A percentile compares a stretch with the other conserved stretches of the same genome.
These are phyloP conservation scores for Noctua pronuba DNA, from an alignment of 2,888 invertebrate genomes.

Conservation along the genomic window DNA sequence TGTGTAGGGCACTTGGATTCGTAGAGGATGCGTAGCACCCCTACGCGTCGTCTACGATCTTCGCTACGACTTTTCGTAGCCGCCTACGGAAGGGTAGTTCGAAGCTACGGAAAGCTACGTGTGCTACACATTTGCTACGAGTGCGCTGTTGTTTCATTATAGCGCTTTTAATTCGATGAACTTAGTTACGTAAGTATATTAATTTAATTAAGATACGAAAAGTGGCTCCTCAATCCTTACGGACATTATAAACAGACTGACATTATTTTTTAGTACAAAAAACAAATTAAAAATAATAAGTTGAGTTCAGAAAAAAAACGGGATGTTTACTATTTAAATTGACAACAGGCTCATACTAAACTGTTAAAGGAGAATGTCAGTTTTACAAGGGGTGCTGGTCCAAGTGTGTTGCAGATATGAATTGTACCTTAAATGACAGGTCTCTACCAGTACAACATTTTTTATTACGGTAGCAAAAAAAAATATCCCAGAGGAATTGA, in stretches of 20 bases:
- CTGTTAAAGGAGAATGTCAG: too few species aligned
- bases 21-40: constrained; percentile 26
- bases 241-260: background rate
- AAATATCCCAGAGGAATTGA: too few species aligned
- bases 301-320: background rate
- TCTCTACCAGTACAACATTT: too few species aligned
- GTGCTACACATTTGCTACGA: constrained; percentile 10
- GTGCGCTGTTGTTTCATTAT: background rate
- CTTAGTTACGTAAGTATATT: too few species aligned
- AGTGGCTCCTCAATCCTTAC: too few species aligned
- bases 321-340: background rate
- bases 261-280: background rate
- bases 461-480: too few species aligned
- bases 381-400: too few species aligned
- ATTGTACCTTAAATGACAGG: too few species aligned
- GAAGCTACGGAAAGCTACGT: constrained; percentile 8
- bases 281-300: background rate
- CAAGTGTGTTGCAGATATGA: too few species aligned
- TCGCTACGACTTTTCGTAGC: constrained; percentile 41
- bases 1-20: constrained; percentile 5
- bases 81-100: constrained; percentile 38
- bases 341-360: background rate
- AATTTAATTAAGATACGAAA: too few species aligned
- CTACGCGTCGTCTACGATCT: constrained; percentile 24
- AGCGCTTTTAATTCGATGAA: background rate